Conservation (phyloP, 2,888 invertebrate genomes). For the Anoplius nigerrimus region DNA sequence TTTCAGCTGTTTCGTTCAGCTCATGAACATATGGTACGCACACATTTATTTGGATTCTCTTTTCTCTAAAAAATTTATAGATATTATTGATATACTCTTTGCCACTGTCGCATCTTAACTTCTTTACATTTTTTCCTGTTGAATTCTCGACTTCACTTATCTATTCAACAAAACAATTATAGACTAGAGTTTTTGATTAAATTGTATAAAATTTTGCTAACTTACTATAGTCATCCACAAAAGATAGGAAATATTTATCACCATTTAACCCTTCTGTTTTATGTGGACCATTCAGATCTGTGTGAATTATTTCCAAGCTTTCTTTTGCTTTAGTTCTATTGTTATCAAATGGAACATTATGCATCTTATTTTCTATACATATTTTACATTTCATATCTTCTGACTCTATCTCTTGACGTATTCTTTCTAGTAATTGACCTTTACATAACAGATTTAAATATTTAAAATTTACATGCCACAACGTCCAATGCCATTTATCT, state of each 20-base stretch:
- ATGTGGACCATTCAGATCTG: constrained; percentile 39
- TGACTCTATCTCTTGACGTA: constrained; percentile 22
- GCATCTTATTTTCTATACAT: constrained; percentile 36
- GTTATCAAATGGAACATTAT: constrained; percentile 27
- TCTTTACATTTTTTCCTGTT: constrained; percentile 34
- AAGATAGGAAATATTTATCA: constrained; percentile 48
- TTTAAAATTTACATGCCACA: constrained; percentile 19
- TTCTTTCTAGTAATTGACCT: constrained; percentile 25
- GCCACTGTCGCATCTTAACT: constrained; percentile 48
- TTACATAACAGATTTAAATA: constrained; percentile 13
- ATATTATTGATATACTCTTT: constrained; percentile 39
- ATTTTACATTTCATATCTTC: constrained; percentile 27
- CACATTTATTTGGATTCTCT: constrained; percentile 29
- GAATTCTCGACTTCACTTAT: constrained; percentile 37
- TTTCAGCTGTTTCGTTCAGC: constrained; percentile 30
- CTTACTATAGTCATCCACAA: constrained; percentile 53
- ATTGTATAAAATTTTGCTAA: constrained; percentile 42
- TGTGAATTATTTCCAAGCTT: constrained; percentile 40
- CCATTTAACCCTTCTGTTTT: constrained; percentile 36
- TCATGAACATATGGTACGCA: constrained; percentile 22
- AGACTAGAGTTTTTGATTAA: constrained; percentile 47
- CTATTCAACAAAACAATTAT: constrained; percentile 42
- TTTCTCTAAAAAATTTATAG: constrained; percentile 30
- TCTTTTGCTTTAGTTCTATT: constrained; percentile 37
- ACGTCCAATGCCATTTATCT: constrained; percentile 14